Percentiles rank a stretch among this genome's conserved stretches.
These are phyloP conservation scores for Zaprionus vittiger DNA, from an alignment of 1,140 invertebrate species.

Conservation along the genomic window DNA sequence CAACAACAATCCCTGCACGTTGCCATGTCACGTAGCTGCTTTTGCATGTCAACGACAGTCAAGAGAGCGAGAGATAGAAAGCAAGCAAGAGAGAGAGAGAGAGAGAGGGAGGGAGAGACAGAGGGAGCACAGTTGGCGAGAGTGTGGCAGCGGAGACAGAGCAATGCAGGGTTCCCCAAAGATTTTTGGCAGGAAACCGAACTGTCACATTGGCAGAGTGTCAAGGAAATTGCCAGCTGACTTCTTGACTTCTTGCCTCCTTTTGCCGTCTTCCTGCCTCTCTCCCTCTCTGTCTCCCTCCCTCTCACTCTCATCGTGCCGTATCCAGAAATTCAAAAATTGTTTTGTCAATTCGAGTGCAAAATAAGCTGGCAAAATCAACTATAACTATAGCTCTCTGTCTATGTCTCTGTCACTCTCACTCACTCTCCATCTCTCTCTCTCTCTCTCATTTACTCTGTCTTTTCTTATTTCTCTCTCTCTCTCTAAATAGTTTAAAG, in stretches of 20 bases:
- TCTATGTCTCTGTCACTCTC: not conserved
- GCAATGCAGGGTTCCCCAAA: constrained; percentile 1
- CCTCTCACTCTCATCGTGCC: not conserved
- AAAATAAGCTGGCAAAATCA: not conserved
- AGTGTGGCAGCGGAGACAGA: not conserved
- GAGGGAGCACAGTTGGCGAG: not conserved
- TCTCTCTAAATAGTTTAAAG: not conserved
- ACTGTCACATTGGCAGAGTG: constrained; percentile 42
- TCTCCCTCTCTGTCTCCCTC: not conserved
- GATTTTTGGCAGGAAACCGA: constrained; percentile 41
- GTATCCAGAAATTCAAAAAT: not conserved
- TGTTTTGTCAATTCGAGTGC: constrained; percentile 1
- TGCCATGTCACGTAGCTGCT: constrained; percentile 74
- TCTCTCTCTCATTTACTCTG: not conserved
- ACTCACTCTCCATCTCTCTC: not conserved
- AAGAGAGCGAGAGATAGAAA: constrained; percentile 17
- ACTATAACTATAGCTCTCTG: not conserved
- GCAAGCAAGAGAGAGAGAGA: constrained; percentile 4
- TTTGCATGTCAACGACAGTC: constrained; percentile 67
- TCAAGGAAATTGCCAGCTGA: constrained; percentile 41
- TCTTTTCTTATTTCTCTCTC: not conserved
- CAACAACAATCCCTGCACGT: constrained; percentile 49
- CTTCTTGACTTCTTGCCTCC: constrained; percentile 1
- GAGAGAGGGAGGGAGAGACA: not conserved
- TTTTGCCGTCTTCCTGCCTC: not conserved